Base-by-base conservation (phyloP, 2,797 vertebrate species). In the Muscicapa striata region DNA sequence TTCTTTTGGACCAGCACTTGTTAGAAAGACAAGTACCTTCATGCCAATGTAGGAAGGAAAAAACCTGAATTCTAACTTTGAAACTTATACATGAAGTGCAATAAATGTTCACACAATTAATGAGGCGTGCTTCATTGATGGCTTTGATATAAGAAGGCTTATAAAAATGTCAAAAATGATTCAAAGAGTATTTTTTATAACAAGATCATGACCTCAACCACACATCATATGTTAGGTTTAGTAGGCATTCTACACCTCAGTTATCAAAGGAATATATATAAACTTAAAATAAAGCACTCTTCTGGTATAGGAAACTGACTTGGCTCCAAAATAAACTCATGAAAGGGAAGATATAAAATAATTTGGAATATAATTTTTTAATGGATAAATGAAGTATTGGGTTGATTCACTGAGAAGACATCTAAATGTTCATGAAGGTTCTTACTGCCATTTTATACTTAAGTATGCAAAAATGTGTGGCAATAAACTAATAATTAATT, bases 161-260 rank as follows among this genome's bases (percentile, higher is more conserved):
- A 87, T 88, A 95, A 95, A 94, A 55, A 63, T 94, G 83, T 73
- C 85, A 94, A 73, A 81, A 93, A 73, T 76, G 0, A 95, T 95
- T 91, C 90, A 94, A 92, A 75, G 74, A 89, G 23, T 76, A 41
- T 57, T 90, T 92, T 84, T 90, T 86, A 49, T 59, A 93, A 55
- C 29, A 87, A 84, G 86, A 72, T 32, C 40, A 23, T 84, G 73
- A 88, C 79, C 54, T 87, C 84, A 94, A 86, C 11, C 32, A 76
- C 43, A 29, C 15, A 38, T 87, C 10, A 22, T 75, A 7, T 63
- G 19, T 72, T 86, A 81, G 11, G 51, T 94, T 87, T 89, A 84
- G 58, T 59, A 78, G 36, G n/a, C 32, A 62, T 90, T 81, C 80
- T 59, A 66, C 52, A 87, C 52, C 32, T 94, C 68, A 57, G 36